Base-by-base conservation (phyloP, 1,140 invertebrate species). In the Drosophila bocqueti region DNA sequence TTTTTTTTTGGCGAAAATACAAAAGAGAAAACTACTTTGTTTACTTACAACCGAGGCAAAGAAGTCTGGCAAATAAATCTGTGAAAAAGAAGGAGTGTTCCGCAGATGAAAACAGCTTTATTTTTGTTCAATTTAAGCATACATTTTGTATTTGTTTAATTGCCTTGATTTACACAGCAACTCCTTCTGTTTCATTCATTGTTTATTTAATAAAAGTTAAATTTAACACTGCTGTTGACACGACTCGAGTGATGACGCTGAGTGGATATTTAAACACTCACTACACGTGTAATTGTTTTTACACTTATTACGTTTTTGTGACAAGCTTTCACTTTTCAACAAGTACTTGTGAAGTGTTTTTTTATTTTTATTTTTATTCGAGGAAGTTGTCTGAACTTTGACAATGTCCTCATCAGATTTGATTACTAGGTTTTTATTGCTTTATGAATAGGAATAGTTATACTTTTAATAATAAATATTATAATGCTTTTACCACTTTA, bases 321-420 rank as follows among this genome's bases (percentile, higher is more conserved):
- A 62, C 55, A 73, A 74, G 60, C 67, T 73, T 73, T 73, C 69
- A 71, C 69, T 73, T 71, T 73, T 73, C n/a, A 64, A 36, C 63
- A 34, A 46, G 63, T 68, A 45, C 31, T 46, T 68, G 64, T 26
- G 15, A 47, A 31, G 46, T 40, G 24, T 46, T 38, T 9, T 31
- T 40, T 58, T 34, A 10, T 10, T 34, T 46, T n/a, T n/a, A 15
- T 16, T n/a, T 45, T 46, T 16, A 13, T 40, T 42, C 16, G 36
- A 36, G 52, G 45, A 43, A 73, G 47, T 46, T 29, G 54, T n/a
- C n/a, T 45, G 26, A 43, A 36, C 29, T 66, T 67, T 67, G 3
- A 10, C 16, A 2, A 65, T 34, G 54, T 65, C 61, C 61, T 63
- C 59, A 10, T n/a, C 2, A 16, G 52, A 29, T 55, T 54, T 36